Evolutionary conservation across 1,140 invertebrate genomes (phyloP), one percentile per base, ranked within the genome.

Genomic region (Leptestheria dahalacensis): DNA sequence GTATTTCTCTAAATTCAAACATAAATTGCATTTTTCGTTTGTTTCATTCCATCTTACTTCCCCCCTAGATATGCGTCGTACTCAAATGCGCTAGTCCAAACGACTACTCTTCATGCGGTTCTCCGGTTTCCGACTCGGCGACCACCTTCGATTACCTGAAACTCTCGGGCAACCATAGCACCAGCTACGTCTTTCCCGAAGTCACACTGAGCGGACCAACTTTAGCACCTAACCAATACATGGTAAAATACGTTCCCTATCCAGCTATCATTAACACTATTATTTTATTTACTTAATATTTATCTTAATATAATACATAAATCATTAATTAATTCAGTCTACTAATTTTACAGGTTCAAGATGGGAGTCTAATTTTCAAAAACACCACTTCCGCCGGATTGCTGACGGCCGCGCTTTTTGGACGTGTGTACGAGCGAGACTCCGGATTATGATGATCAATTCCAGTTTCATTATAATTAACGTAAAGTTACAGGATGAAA

Each of bases 341-440:
- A 2, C 6, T 3, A 24, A 11, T 2, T 55, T 25, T 25, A 2
- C 10, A 56, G 53, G 53, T 56, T 56, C 26, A 56, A 24, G 23
- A 56, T 18, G 53, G 53, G 23, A 56, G 26, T 1, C 33, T 56
- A n/a, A 29, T 29, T 25, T 12, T 56, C 9, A 28, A 41, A 10
- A 11, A 3, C 12, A 26, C 3, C 2, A 56, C 53, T n/a, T n/a
- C 53, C 33, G 28, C 21, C 12, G 53, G 53, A 56, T 29, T 56
- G 23, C 26, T 56, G 6, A 56, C 53, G 10, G 53, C 53, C 9
- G 28, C 53, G 9, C 53, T 56, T 10, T 56, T 56, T 20, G 53
- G 53, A 11, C 53, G 53, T 12, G 25, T 23, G 6, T 56, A 56
- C 18, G 53, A 56, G 33, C 53, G 53, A 56, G 53, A 56, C 33